Base-by-base conservation (phyloP, 2,113 vertebrate genomes). In the Chrysemys picta region DNA sequence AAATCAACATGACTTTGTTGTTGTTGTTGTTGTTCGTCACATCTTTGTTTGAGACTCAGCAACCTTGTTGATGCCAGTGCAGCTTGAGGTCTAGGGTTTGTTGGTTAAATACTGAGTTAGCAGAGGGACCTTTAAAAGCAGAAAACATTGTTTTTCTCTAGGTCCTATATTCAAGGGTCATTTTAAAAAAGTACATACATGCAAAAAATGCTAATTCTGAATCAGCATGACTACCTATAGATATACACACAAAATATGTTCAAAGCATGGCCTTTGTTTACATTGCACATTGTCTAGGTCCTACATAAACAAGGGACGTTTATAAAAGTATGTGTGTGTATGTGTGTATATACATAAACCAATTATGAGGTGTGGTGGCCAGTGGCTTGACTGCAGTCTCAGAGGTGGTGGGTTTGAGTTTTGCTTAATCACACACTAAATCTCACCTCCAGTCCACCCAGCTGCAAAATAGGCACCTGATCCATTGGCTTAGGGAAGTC, bases 1-100 rank as follows among this genome's bases (percentile, higher is more conserved):
- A 97, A 97, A 97, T 97, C 97, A 96, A 96, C 97, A 75, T 95
- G 94, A 96, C 96, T 97, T 94, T 96, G 79, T 78, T 97, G 84
- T 95, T 96, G 93, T 95, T 80, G 65, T n/a, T 80, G 65, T 9
- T 72, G 35, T 82, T 93, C 84, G 80, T 93, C 90, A 93, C 93
- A 69, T 97, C 95, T 97, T 96, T 97, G 93, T 96, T 96, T 96
- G 94, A 95, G 96, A 85, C 92, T 95, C 93, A 8, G 96, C 94
- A 94, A 94, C 96, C 89, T 94, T 0, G 85, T 38, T 0, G 91
- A 89, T 92, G 94, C 94, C 93, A 1, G 90, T 93, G 72, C 88
- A 82, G 93, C 93, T 86, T 89, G 8, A 92, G 89, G 85, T 75
- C 49, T 35, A 87, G 54, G 89, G 2, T 27, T 17, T 45, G 80